phyloP scores from a whole-genome alignment of 2,113 vertebrate species.

The Eurystomus gularis region DNA sequence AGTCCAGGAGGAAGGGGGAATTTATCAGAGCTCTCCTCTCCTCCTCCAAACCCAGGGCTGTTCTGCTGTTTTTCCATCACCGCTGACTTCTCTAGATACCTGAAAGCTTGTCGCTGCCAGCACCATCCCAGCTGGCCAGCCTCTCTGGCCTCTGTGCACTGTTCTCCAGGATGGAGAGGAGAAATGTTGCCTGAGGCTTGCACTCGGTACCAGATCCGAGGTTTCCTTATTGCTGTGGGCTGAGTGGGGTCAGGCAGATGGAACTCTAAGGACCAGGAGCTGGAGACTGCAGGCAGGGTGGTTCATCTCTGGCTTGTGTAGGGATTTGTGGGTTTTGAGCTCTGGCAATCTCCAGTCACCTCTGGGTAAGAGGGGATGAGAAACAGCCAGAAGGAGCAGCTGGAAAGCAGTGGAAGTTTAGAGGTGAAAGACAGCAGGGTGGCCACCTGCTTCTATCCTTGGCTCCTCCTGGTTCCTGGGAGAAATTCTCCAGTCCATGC shows the following conservation, averaged over 20 bases:
- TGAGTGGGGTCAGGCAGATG: neutral
- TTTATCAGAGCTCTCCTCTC: neutral
- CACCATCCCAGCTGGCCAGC: neutral
- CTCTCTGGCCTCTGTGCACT: neutral
- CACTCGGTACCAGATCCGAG: rapidly evolving
- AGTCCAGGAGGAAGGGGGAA: neutral
- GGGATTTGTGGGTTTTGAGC: neutral
- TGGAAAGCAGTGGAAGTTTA: neutral
- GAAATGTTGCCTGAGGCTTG: neutral
- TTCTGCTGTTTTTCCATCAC: neutral
- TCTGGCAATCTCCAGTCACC: neutral
- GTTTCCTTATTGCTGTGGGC: neutral
- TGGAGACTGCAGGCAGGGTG: neutral
- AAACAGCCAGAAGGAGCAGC: neutral
- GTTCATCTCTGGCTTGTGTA: neutral
- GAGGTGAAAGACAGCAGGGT: neutral
- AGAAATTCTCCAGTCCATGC: neutral
- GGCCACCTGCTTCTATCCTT: neutral
- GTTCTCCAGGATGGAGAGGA: neutral
- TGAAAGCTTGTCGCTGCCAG: neutral
- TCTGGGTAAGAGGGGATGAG: neutral
- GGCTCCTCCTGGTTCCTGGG: neutral
- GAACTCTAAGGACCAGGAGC: neutral
- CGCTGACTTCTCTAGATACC: neutral
- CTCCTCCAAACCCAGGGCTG: neutral